Conservation (phyloP, 2,113 vertebrate species). For the Pseudorhombus dupliciocellatus region DNA sequence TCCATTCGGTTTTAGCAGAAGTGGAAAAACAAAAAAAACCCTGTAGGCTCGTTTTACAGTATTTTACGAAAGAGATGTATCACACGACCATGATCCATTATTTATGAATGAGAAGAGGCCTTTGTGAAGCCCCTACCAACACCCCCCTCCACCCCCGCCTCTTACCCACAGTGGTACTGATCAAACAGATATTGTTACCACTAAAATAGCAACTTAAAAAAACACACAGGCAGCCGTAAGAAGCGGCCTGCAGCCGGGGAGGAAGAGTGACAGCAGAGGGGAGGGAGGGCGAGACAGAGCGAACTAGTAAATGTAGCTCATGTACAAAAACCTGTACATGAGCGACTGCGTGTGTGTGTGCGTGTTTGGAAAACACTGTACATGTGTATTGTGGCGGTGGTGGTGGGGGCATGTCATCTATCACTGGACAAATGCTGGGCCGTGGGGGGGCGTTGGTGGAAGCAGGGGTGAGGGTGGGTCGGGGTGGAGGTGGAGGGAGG, state of each 20-base stretch:
- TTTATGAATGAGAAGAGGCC: slow-evolving; percentile 86
- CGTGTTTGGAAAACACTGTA: slow-evolving; percentile 15
- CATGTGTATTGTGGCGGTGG: slow-evolving; percentile 44
- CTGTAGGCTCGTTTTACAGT: slow-evolving; percentile 55
- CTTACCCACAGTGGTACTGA: slow-evolving; percentile 61
- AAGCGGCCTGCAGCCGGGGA: slow-evolving; percentile 73
- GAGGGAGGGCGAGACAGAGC: slow-evolving; percentile 3
- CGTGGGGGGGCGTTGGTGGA: slow-evolving; percentile 69
- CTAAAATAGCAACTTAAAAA: slow-evolving; percentile 86
- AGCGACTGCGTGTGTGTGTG: slow-evolving; percentile 50
- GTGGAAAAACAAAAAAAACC: slow-evolving; percentile 29
- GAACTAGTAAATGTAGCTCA: neutral
- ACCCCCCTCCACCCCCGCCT: slow-evolving; percentile 23
- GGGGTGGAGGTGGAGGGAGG: slow-evolving; percentile 55
- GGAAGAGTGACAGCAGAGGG: slow-evolving; percentile 49
- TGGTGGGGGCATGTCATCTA: slow-evolving; percentile 88
- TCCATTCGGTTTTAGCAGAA: slow-evolving; percentile 28
- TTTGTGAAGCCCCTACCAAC: slow-evolving; percentile 75
- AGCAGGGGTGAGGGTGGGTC: slow-evolving; percentile 69
- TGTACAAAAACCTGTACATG: neutral
- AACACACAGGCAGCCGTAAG: slow-evolving; percentile 77
- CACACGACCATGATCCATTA: slow-evolving; percentile 73
- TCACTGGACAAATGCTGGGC: slow-evolving; percentile 94
- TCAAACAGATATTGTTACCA: slow-evolving; percentile 87
- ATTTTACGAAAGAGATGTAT: slow-evolving; percentile 71